Percentiles rank a stretch among this genome's conserved stretches.
These are phyloP conservation scores for Myripristis murdjan DNA, from an alignment of 2,797 vertebrate genomes.

Conservation along the genomic window DNA sequence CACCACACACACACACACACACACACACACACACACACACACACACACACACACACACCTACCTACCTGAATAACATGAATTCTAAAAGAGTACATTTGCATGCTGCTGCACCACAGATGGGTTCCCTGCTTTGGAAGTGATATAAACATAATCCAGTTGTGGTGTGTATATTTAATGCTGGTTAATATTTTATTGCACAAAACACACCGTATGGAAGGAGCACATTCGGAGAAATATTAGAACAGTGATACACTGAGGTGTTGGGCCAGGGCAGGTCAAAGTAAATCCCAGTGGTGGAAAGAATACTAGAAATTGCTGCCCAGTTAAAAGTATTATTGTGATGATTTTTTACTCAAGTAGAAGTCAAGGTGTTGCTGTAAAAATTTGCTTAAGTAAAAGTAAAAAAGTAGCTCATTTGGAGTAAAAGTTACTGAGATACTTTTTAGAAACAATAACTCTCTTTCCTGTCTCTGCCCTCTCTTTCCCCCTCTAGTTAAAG, in stretches of 20 bases:
- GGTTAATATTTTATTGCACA: constrained; percentile 61
- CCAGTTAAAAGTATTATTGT: too few relatives aligned
- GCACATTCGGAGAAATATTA: constrained; percentile 10
- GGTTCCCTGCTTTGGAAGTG: constrained; percentile 13
- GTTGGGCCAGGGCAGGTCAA: constrained; percentile 1
- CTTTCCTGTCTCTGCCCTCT: constrained; percentile 5
- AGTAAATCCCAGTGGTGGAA: too few relatives aligned
- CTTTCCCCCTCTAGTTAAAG: constrained; percentile 23
- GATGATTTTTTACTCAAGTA: too few relatives aligned
- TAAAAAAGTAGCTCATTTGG: too few relatives aligned
- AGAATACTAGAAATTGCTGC: too few relatives aligned
- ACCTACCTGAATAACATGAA: constrained; percentile 41
- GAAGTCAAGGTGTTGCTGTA: too few relatives aligned
- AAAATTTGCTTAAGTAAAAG: too few relatives aligned
- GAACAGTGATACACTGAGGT: constrained; percentile 15
- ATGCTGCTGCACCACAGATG: constrained; percentile 44
- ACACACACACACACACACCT: constrained; percentile 33
- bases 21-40: too few relatives aligned
- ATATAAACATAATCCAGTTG: constrained; percentile 32
- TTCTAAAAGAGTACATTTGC: constrained; percentile 56
- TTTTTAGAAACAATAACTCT: neutral
- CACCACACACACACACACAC: too few relatives aligned
- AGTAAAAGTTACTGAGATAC: too few relatives aligned
- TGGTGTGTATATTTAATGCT: constrained; percentile 50
- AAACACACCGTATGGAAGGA: constrained; percentile 5